phyloP scores from a whole-genome alignment of 2,797 vertebrate species.

The Salmo trutta region DNA sequence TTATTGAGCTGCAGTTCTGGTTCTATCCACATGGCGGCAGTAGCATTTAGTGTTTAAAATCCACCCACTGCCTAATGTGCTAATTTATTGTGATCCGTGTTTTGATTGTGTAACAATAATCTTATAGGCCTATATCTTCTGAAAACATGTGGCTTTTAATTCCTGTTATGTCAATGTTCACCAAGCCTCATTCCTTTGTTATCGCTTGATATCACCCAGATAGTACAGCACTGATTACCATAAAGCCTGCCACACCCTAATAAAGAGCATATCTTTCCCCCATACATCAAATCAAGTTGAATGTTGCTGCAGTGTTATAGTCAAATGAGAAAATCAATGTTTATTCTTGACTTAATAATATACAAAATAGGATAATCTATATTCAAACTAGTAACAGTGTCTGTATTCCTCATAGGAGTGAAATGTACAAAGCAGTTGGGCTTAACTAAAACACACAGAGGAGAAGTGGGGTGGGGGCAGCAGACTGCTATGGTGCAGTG shows the following conservation, averaged over 20 bases:
- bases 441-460: neutral
- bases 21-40: constrained; percentile 25
- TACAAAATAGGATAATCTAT: neutral
- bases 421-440: neutral
- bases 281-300: no score
- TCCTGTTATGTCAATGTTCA: neutral
- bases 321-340: neutral
- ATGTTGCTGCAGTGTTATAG: neutral
- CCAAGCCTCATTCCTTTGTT: neutral
- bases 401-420: neutral
- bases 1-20: neutral
- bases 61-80: neutral
- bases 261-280: no score
- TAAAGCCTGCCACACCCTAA: neutral
- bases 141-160: constrained; percentile 5
- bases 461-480: neutral
- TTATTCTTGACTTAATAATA: neutral
- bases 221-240: neutral
- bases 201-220: neutral
- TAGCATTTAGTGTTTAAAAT: constrained; percentile 15
- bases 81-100: neutral
- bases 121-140: neutral
- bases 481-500: neutral
- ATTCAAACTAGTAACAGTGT: neutral
- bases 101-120: no score